Evolutionary conservation across 2,113 vertebrate species (phyloP), one percentile per base, ranked within the genome.

Genomic region (Pteropus alecto): DNA sequence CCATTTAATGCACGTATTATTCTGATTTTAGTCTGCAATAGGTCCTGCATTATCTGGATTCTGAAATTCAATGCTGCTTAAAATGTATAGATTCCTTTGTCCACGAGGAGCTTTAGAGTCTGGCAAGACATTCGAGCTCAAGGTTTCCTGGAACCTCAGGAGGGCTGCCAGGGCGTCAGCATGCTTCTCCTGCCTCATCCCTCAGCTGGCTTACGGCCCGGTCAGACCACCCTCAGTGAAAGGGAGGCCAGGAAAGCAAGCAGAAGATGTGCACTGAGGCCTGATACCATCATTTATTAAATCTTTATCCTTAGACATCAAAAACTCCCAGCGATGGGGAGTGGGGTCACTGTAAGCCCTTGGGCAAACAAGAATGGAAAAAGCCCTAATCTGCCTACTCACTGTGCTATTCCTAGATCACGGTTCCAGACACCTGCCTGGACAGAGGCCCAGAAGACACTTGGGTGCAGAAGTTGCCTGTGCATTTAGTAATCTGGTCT

Each of bases 121-220:
- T 82, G 54, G 87, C 82, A 95, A 71, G 92, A 74, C 56, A 76
- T 73, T 38, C 48, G 22, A 92, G 79, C 79, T 7, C 1, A 46
- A 95, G n/a, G 51, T 71, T 77, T 96, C 94, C 93, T 43, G 93
- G 87, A 87, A 90, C 90, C 79, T 82, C 86, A 15, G 56, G 79
- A 82, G 51, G 26, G 28, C 82, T 28, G 88, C 77, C 89, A 60
- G 73, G 56, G 38, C 1, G 3, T 46, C 65, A 73, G 65, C 6
- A 2, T 0, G 0, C n/a, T 13, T 56, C 76, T 61, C 65, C 24
- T 1, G 2, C 33, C 41, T 43, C 74, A 22, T 13, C 35, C 65
- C 46, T 26, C 12, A 5, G 7, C 15, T 35, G 97, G 87, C 46
- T 33, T 2, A 6, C 0, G 1, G 70, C 88, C 58, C 10, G 3